Base-by-base conservation (phyloP, 2,888 invertebrate species). In the Drosophila lacicola region DNA sequence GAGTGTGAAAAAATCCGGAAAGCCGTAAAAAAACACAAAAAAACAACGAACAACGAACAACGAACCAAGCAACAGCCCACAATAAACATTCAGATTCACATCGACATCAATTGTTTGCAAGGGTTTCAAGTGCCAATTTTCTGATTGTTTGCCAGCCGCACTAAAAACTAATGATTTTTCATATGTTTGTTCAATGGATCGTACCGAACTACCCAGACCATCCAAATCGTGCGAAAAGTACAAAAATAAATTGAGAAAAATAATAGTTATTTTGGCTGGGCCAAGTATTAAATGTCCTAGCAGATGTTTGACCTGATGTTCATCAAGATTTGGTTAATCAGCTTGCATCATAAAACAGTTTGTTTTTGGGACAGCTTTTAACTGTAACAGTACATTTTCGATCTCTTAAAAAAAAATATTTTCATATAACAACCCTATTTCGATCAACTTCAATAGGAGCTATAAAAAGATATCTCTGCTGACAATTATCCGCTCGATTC, bases 161-260 rank as follows among this genome's bases (percentile, higher is more conserved):
- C 89, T 87, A 87, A 87, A 87, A 87, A 88, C 89, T 89, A 87
- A 87, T 87, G 87, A 87, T 87, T 88, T 87, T 89, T 89, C 86
- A 87, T 88, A 81, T 87, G 89, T 84, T 82, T 81, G 87, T 33
- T 70, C 80, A 82, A 86, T 86, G 88, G 81, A 80, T 88, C 83
- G 83, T 69, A 57, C 50, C 37, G 25, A 50, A n/a, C 17, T 41
- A 17, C 37, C 21, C 21, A 17, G 29, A 13, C 21, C 21, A 29
- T 36, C 29, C 21, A 42, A 44, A 54, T 34, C 8, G n/a, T 19
- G 9, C 21, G 13, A 49, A 60, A 70, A 65, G 49, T 58, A 81
- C 64, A 70, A 9, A 46, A 56, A 51, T 51, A 74, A 69, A 81
- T 66, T 61, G 54, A 34, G 37, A 41, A 45, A 67, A 66, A 39